These are phyloP conservation scores for Laticauda laticaudata DNA, from an alignment of 2,113 vertebrate species.

Conservation along the genomic window DNA sequence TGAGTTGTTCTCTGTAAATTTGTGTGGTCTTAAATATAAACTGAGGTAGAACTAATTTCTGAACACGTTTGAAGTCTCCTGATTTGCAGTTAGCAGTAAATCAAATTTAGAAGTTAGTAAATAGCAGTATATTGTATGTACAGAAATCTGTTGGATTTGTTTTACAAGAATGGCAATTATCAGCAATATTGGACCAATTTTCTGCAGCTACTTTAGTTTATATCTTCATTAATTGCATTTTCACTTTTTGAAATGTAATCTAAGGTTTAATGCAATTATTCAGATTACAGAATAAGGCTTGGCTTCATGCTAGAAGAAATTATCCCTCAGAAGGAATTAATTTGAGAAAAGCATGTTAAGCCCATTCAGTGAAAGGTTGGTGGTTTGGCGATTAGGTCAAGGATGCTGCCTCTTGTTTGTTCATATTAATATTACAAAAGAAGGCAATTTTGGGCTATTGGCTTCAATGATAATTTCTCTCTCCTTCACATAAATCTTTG, in stretches of 20 bases:
- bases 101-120: constrained; percentile 53
- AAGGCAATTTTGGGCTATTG: background rate
- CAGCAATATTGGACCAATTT: constrained; percentile 55
- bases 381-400: constrained; percentile 36
- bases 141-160: constrained; percentile 48
- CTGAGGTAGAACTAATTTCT: constrained; percentile 29
- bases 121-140: constrained; percentile 35
- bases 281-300: constrained; percentile 40
- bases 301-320: constrained; percentile 36
- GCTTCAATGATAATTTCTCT: constrained; percentile 5
- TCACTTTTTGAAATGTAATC: constrained; percentile 36
- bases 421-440: constrained; percentile 14
- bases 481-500: constrained; percentile 38
- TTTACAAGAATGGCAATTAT: constrained; percentile 23
- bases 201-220: constrained; percentile 48
- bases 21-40: constrained; percentile 1
- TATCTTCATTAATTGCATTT: constrained; percentile 49
- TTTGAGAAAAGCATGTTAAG: constrained; percentile 20
- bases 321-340: constrained; percentile 8
- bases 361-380: constrained; percentile 8
- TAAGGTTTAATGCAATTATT: constrained; percentile 41
- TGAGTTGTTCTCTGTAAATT: background rate
- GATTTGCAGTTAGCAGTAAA: constrained; percentile 47
- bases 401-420: constrained; percentile 32
- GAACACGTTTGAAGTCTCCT: constrained; percentile 33